A percentile compares a stretch with the other conserved stretches of the same genome.
phyloP scores from a whole-genome alignment of 2,888 invertebrate species.

The Limnephilus rhombicus region DNA sequence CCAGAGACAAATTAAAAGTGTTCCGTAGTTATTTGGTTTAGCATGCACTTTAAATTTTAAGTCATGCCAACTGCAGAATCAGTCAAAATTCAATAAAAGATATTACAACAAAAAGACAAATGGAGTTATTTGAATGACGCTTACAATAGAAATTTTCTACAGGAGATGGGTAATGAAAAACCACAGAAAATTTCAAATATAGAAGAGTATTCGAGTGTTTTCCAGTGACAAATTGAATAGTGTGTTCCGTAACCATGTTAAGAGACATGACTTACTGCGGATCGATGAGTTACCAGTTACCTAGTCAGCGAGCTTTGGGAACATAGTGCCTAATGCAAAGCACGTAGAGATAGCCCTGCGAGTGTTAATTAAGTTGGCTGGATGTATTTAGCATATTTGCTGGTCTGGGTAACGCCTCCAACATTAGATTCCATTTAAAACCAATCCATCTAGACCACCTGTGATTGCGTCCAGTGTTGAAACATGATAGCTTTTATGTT shows the following conservation, averaged over 20 bases:
- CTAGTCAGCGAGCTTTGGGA: background rate
- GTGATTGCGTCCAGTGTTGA: background rate
- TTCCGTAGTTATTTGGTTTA: background rate
- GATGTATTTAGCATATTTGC: background rate
- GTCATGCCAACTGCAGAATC: background rate
- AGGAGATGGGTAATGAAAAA: too few relatives aligned
- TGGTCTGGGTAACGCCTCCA: background rate
- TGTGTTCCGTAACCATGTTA: background rate
- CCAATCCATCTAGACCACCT: background rate
- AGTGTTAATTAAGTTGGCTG: background rate
- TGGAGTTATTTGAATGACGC: too few relatives aligned
- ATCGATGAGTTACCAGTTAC: background rate
- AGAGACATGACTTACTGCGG: background rate
- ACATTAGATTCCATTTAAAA: background rate
- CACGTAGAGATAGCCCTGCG: background rate
- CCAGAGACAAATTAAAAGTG: background rate
- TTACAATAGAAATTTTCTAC: too few relatives aligned
- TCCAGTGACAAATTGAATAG: background rate
- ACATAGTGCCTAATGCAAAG: background rate
- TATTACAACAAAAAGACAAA: too few relatives aligned
- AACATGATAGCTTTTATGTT: background rate
- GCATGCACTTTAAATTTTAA: background rate
- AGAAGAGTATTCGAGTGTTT: background rate
- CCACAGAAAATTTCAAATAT: too few relatives aligned
- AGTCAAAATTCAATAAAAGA: background rate